Percentiles rank a stretch among this genome's conserved stretches.
Conservation (phyloP, 2,113 vertebrate species). For the Saiga tatarica region DNA sequence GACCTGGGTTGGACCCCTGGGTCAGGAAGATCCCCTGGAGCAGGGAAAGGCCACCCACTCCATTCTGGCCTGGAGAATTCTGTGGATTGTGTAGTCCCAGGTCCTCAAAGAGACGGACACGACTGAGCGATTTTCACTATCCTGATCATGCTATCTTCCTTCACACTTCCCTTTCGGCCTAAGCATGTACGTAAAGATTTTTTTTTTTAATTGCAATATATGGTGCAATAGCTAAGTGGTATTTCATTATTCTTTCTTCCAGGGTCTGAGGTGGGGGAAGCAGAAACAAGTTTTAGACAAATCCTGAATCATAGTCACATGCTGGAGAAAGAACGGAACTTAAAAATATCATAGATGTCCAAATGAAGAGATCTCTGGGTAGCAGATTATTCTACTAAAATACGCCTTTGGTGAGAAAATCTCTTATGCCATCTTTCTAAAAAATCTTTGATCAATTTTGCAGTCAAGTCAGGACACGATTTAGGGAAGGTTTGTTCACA, state of each 20-base stretch:
- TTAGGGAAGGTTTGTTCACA: background rate
- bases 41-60: background rate
- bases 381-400: background rate
- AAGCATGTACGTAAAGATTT: background rate
- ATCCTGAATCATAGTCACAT: background rate
- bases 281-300: background rate
- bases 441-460: background rate
- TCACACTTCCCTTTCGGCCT: background rate
- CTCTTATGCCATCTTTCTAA: background rate
- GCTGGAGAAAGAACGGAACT: background rate
- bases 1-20: background rate
- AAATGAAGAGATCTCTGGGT: background rate
- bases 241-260: background rate
- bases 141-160: background rate
- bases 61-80: background rate
- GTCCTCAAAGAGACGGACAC: background rate
- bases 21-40: background rate
- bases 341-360: background rate
- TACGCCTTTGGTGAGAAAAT: background rate
- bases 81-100: fast-evolving
- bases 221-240: background rate
- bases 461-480: background rate
- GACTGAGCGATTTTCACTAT: background rate
- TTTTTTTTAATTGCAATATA: background rate
- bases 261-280: background rate